phyloP scores from a whole-genome alignment of 2,797 vertebrate species.

The Sebastes taczanowskii region DNA sequence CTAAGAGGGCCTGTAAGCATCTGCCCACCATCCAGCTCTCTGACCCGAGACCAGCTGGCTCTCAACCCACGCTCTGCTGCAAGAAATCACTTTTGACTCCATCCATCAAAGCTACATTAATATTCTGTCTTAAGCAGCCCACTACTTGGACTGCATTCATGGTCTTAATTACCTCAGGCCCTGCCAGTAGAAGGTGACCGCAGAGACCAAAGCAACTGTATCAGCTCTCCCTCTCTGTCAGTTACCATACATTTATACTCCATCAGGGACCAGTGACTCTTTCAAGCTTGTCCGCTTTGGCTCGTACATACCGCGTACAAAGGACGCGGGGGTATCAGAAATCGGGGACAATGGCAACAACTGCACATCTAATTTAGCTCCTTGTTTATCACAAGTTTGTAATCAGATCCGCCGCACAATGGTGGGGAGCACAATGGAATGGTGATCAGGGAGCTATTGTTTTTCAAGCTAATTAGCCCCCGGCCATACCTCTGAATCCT shows the following conservation, averaged over 20 bases:
- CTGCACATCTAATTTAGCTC: conserved; percentile 87
- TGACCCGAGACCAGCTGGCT: conserved; percentile 83
- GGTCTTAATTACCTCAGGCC: conserved; percentile 80
- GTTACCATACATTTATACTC: conserved; percentile 81
- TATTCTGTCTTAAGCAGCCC: conserved; percentile 78
- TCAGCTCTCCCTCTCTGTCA: conserved; percentile 73
- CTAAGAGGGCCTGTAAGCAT: conserved; percentile 73
- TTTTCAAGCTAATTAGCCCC: conserved; percentile 87
- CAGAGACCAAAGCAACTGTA: conserved; percentile 71
- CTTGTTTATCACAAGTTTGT: conserved; percentile 85
- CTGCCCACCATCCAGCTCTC: conserved; percentile 71
- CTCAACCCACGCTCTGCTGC: conserved; percentile 78
- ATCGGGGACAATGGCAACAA: conserved; percentile 86
- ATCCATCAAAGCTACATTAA: conserved; percentile 87
- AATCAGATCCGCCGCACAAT: conserved; percentile 83
- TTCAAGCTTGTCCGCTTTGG: conserved; percentile 66
- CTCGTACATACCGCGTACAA: conserved; percentile 58
- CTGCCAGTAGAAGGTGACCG: conserved; percentile 72
- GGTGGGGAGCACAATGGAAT: conserved; percentile 81
- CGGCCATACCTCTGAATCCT: conserved; percentile 72
- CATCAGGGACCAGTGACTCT: conserved; percentile 75
- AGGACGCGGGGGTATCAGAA: conserved; percentile 78
- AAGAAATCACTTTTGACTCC: conserved; percentile 87
- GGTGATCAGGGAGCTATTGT: conserved; percentile 87
- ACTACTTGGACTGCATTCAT: conserved; percentile 66